Evolutionary conservation across 2,113 vertebrate species (phyloP), one percentile per base, ranked within the genome.

Genomic region (Asarcornis scutulata): DNA sequence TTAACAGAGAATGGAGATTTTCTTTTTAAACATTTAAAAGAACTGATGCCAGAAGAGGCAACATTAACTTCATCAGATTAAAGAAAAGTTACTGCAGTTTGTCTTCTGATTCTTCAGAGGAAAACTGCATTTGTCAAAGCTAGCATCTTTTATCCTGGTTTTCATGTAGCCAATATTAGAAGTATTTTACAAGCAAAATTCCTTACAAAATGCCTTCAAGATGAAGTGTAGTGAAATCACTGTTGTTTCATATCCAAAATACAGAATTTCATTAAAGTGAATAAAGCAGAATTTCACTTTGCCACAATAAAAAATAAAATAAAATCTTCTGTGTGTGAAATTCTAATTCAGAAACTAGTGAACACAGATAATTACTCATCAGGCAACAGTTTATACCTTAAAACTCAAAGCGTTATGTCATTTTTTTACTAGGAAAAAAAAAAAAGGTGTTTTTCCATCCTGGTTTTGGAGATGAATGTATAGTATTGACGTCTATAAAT

Each of bases 11-110:
- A 71, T 6, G 6, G 31, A 50, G 68, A 46, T 68, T 92, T 82
- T 89, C 21, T 82, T 89, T 84, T 89, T 26, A 77, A 92, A 76
- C 86, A 77, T 71, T 89, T 91, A 78, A 86, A 84, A 75, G 60
- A 86, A 50, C 11, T 56, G 13, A 78, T 92, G 56, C 2, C 34
- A 58, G 52, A 86, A 84, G 7, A 76, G 17, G 53, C 7, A 86
- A 56, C 7, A 38, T 48, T 88, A 66, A 82, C 78, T 94, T 60
- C 25, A 27, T 36, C 16, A 62, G 4, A 58, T 67, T 86, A 66
- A 83, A 73, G 50, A 8, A 75, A 92, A 78, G 31, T 68, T 83
- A 62, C 26, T 50, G 42, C 11, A 69, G 5, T 4, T 56, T 17
- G 2, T 26, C 31, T 74, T 93, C 26, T 52, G 14, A 36, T 6